phyloP scores from a whole-genome alignment of 2,888 invertebrate genomes.

The Nezara viridula region DNA sequence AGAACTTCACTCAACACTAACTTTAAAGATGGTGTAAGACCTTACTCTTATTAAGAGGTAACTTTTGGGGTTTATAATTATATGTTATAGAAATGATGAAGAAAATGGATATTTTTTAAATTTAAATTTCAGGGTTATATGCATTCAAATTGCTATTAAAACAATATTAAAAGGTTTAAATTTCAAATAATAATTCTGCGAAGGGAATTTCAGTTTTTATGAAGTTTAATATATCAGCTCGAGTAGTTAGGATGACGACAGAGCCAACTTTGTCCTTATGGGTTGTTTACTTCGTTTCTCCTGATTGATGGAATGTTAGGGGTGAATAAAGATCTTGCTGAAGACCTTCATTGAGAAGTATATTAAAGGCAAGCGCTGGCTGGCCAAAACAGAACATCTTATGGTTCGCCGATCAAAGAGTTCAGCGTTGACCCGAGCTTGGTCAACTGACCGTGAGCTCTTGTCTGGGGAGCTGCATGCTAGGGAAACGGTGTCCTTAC shows the following conservation, averaged over 20 bases:
- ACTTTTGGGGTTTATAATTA: no score
- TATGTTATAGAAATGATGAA: no score
- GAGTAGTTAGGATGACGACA: not conserved
- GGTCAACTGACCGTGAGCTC: conserved; percentile 23
- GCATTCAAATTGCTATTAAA: no score
- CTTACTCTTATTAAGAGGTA: no score
- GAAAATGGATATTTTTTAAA: no score
- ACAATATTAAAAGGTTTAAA: no score
- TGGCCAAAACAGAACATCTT: conserved; percentile 12
- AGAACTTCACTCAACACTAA: no score
- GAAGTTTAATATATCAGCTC: not conserved
- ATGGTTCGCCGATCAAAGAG: conserved; percentile 32
- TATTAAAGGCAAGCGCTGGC: not conserved
- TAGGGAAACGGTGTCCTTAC: not conserved
- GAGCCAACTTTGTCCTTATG: not conserved
- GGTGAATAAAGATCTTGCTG: not conserved
- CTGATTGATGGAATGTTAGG: not conserved
- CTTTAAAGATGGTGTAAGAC: no score
- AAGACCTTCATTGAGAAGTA: conserved; percentile 32
- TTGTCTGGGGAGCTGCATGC: not conserved
- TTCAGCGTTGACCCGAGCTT: conserved; percentile 35
- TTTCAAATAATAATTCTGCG: no score
- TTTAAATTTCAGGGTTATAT: no score
- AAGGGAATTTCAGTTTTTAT: no score
- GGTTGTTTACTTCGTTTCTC: not conserved